Evolutionary conservation across 2,888 invertebrate genomes (phyloP).

Genomic region (Plebejus melissa): DNA sequence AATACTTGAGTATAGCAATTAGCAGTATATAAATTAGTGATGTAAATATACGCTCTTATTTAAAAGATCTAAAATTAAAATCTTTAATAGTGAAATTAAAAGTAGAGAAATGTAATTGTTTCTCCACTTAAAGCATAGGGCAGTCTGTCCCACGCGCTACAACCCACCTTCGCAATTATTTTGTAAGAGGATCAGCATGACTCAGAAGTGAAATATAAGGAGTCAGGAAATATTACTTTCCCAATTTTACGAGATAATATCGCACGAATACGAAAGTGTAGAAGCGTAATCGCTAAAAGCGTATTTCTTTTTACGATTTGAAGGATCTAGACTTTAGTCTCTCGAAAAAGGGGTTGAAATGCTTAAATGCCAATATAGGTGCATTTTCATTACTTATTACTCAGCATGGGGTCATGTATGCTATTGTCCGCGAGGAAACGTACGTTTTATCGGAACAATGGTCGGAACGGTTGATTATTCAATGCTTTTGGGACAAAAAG

Average conservation of each 20-base stretch:
- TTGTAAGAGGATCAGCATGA: slow-evolving; percentile 15
- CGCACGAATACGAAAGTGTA: background rate
- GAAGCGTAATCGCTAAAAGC: background rate
- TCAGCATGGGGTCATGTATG: slow-evolving; percentile 44
- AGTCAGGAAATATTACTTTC: background rate
- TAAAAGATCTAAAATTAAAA: background rate
- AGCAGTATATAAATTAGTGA: background rate
- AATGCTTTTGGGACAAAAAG: slow-evolving; percentile 67
- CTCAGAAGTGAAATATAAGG: slow-evolving; percentile 16
- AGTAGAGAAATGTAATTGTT: background rate
- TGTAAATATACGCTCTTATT: too few relatives aligned
- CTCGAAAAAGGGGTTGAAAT: background rate
- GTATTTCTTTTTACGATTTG: background rate
- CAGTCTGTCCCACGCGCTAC: slow-evolving; percentile 4
- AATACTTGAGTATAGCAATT: background rate
- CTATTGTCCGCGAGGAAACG: slow-evolving; percentile 65
- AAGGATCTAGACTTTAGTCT: background rate
- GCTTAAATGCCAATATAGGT: slow-evolving; percentile 9
- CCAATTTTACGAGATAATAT: slow-evolving; percentile 1
- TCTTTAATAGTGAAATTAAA: background rate
- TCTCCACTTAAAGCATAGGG: background rate
- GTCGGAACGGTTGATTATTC: slow-evolving; percentile 70
- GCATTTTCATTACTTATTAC: slow-evolving; percentile 32
- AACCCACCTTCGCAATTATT: slow-evolving; percentile 19
- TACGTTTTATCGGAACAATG: slow-evolving; percentile 67